phyloP scores from a whole-genome alignment of 2,888 invertebrate species.

The Ephialtes manifestator region DNA sequence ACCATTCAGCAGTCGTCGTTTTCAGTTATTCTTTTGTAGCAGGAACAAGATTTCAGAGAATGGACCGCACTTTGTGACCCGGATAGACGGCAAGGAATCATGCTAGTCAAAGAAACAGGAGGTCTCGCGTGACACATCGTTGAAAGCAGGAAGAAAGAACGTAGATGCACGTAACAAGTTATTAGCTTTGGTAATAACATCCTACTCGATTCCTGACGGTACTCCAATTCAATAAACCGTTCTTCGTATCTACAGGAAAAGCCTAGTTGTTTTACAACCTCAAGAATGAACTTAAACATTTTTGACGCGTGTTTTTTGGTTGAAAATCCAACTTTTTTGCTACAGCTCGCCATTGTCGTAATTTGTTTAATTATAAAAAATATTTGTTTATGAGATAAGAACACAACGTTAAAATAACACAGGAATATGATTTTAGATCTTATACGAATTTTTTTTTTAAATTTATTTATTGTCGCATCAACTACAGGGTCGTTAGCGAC shows the following conservation, averaged over 20 bases:
- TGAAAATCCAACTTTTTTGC: no score
- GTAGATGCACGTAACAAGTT: neutral
- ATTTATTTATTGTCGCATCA: no score
- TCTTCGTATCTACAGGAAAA: neutral
- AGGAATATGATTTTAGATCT: no score
- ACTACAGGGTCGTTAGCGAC: no score
- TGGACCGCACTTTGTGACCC: neutral
- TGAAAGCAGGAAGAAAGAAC: slow-evolving; percentile 11
- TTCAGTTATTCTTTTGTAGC: neutral
- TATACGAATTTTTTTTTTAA: no score
- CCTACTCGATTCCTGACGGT: neutral
- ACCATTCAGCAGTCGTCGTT: neutral
- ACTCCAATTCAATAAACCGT: slow-evolving; percentile 1
- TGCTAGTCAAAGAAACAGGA: neutral
- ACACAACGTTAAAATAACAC: no score
- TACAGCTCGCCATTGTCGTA: no score
- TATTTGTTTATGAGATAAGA: no score
- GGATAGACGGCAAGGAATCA: neutral
- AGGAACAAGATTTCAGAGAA: slow-evolving; percentile 1
- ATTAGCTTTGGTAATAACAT: slow-evolving; percentile 5
- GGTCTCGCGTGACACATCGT: slow-evolving; percentile 7
- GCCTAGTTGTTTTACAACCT: neutral
- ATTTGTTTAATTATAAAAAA: no score
- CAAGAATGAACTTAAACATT: neutral
- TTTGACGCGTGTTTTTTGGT: no score